Percentiles rank a stretch among this genome's conserved stretches.
These are phyloP conservation scores for Chrysina gloriosa DNA, from an alignment of 2,888 invertebrate species.

Conservation along the genomic window DNA sequence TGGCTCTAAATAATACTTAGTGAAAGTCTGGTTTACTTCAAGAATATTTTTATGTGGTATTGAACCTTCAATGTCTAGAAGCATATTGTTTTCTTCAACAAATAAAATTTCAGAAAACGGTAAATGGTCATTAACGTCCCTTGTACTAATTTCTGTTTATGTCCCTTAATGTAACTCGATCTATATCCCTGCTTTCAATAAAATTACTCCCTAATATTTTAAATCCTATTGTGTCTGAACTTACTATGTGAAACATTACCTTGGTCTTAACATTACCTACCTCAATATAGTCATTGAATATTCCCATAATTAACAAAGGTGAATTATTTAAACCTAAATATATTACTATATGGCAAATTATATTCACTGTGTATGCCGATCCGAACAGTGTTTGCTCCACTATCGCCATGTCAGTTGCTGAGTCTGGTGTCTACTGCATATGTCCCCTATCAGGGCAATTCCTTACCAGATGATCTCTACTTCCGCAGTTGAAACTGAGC, in stretches of 20 bases:
- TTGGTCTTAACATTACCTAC: too few relatives aligned
- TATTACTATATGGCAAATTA: not conserved
- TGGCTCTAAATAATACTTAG: not conserved
- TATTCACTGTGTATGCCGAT: not conserved
- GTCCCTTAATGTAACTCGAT: too few relatives aligned
- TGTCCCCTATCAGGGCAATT: not conserved
- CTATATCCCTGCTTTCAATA: too few relatives aligned
- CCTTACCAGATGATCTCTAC: constrained; percentile 1
- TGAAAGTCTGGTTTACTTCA: not conserved
- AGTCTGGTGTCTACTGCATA: too few relatives aligned
- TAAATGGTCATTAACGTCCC: not conserved
- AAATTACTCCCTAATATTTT: too few relatives aligned
- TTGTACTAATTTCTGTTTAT: not conserved
- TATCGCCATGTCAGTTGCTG: too few relatives aligned
- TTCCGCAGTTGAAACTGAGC: constrained; percentile 22
- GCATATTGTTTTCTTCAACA: not conserved
- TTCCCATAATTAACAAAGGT: too few relatives aligned
- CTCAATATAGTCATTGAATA: too few relatives aligned
- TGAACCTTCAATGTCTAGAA: not conserved
- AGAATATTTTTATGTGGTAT: not conserved
- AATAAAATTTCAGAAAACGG: not conserved
- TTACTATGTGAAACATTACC: too few relatives aligned
- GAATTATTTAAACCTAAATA: too few relatives aligned
- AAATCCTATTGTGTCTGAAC: too few relatives aligned
- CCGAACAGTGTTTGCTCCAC: too few relatives aligned